Conservation (phyloP, 2,888 invertebrate genomes). For the Drosophila pseudotakahashii region DNA sequence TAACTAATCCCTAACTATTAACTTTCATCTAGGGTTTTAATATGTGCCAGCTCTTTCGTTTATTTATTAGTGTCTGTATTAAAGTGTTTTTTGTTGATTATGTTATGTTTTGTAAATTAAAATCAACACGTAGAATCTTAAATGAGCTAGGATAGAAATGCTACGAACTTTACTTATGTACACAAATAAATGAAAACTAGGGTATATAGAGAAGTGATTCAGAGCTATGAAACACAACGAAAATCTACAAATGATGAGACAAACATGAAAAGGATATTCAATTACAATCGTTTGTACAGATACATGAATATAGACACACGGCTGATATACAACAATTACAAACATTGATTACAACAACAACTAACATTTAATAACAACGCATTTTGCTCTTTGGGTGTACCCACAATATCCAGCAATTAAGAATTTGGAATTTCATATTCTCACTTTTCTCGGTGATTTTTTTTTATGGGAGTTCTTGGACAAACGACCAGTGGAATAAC, state of each 20-base stretch:
- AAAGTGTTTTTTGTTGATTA: constrained; percentile 19
- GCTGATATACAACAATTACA: constrained; percentile 69
- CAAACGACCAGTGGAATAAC: constrained; percentile 68
- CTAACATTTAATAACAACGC: constrained; percentile 65
- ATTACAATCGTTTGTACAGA: constrained; percentile 40
- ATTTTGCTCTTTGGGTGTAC: constrained; percentile 44
- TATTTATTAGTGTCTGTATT: constrained; percentile 3
- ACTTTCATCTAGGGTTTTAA: background rate
- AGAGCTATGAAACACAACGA: constrained; percentile 21
- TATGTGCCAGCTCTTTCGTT: background rate
- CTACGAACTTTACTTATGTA: constrained; percentile 23
- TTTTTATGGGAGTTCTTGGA: background rate
- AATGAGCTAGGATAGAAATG: constrained; percentile 4
- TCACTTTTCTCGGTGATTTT: constrained; percentile 17
- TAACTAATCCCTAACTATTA: background rate
- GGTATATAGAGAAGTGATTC: background rate
- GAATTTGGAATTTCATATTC: constrained; percentile 20
- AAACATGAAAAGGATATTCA: constrained; percentile 42
- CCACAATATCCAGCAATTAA: constrained; percentile 59
- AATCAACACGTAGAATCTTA: constrained; percentile 7
- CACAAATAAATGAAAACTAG: constrained; percentile 12
- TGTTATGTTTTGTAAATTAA: background rate
- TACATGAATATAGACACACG: constrained; percentile 40
- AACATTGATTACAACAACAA: constrained; percentile 79
- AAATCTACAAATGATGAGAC: constrained; percentile 65